Evolutionary conservation across 2,797 vertebrate species (phyloP).

Genomic region (Muscicapa comitata): DNA sequence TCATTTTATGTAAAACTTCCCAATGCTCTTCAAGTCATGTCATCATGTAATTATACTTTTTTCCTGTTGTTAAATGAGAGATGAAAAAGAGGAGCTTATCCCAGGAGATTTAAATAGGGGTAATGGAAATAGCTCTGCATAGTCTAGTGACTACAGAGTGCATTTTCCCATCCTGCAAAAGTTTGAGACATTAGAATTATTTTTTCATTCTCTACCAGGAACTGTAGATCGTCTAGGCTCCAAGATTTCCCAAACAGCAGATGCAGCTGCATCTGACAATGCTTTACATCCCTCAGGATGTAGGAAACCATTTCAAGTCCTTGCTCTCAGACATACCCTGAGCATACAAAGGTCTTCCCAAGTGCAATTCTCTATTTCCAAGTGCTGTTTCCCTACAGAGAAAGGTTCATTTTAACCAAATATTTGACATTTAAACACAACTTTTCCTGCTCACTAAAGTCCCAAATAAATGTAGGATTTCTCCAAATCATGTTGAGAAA

Average conservation of each 20-base stretch:
- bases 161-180: slow-evolving; percentile 48
- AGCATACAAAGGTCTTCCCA: background rate
- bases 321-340: background rate
- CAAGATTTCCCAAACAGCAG: background rate
- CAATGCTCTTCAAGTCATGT: slow-evolving; percentile 50
- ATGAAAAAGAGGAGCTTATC: slow-evolving; percentile 60
- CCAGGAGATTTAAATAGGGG: slow-evolving; percentile 43
- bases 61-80: slow-evolving; percentile 61
- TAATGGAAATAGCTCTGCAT: slow-evolving; percentile 46
- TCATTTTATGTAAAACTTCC: slow-evolving; percentile 58
- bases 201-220: background rate
- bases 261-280: background rate
- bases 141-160: slow-evolving; percentile 11
- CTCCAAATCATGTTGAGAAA: background rate
- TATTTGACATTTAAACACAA: background rate
- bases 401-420: background rate
- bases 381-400: background rate
- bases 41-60: slow-evolving; percentile 56
- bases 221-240: background rate
- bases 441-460: background rate
- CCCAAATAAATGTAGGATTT: background rate
- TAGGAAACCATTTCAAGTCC: background rate
- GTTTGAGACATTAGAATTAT: background rate
- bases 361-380: background rate
- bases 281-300: background rate